A percentile compares a stretch with the other conserved stretches of the same genome.
These are phyloP conservation scores for Thera britannica DNA, from an alignment of 2,888 invertebrate species.

Conservation along the genomic window DNA sequence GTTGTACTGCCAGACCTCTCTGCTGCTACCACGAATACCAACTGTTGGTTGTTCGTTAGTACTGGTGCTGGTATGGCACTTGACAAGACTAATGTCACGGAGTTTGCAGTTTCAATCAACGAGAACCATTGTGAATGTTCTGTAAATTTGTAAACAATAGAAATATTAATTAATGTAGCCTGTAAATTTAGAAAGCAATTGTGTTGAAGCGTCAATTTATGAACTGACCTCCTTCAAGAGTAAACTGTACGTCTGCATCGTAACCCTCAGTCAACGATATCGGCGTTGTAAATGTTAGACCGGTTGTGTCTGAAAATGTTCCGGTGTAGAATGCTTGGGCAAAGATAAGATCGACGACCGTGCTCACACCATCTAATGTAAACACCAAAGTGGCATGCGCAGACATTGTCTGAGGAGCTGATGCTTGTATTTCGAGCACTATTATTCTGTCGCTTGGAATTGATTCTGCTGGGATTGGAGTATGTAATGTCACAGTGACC, in stretches of 20 bases:
- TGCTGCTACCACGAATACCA: conserved; percentile 36
- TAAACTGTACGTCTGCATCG: conserved; percentile 14
- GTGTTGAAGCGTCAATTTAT: background rate
- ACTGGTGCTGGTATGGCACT: conserved; percentile 45
- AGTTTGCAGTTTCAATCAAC: conserved; percentile 23
- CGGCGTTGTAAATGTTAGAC: conserved; percentile 20
- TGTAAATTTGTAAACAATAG: conserved; percentile 12
- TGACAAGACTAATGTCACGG: conserved; percentile 30
- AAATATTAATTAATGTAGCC: background rate
- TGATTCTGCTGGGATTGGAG: conserved; percentile 44
- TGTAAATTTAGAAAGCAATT: background rate
- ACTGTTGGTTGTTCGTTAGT: conserved; percentile 39
- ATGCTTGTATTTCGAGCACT: conserved; percentile 42
- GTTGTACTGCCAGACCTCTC: conserved; percentile 12
- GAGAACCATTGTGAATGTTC: conserved; percentile 31
- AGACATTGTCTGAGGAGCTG: conserved; percentile 39
- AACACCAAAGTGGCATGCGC: conserved; percentile 48
- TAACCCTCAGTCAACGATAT: conserved; percentile 21
- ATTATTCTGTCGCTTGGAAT: conserved; percentile 41
- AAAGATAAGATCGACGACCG: conserved; percentile 18
- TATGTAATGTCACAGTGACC: conserved; percentile 22
- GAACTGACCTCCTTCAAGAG: conserved; percentile 15
- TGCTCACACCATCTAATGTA: conserved; percentile 41
- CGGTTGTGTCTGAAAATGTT: conserved; percentile 14
- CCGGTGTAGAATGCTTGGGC: conserved; percentile 28